These are phyloP conservation scores for Salmo trutta DNA, from an alignment of 2,797 vertebrate species.

Conservation along the genomic window DNA sequence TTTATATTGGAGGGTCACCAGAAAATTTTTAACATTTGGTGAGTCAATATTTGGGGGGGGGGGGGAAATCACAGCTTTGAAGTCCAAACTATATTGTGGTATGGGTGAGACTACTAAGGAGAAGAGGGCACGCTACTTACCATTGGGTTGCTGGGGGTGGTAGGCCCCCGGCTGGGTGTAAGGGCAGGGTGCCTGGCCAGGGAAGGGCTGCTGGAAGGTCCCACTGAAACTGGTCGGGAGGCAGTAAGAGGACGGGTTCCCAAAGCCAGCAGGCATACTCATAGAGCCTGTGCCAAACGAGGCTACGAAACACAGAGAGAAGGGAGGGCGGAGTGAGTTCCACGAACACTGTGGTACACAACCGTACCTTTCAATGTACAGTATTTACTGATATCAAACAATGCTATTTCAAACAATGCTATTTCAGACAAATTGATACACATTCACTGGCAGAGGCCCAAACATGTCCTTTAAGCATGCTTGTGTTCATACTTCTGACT, in stretches of 20 bases:
- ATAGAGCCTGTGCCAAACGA: constrained; percentile 93
- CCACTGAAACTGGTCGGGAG: constrained; percentile 98
- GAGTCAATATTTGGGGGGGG: too few species aligned
- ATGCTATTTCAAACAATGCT: too few species aligned
- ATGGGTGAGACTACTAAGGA: not conserved
- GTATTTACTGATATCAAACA: too few species aligned
- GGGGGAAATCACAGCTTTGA: too few species aligned
- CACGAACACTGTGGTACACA: constrained; percentile 19
- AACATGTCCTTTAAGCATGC: too few species aligned
- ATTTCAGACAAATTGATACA: too few species aligned
- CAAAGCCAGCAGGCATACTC: constrained; percentile 98
- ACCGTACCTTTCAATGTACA: too few species aligned
- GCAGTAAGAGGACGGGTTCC: constrained; percentile 89
- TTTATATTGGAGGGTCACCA: too few species aligned
- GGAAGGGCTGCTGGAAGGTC: constrained; percentile 93
- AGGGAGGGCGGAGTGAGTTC: not conserved
- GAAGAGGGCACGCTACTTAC: constrained; percentile 78
- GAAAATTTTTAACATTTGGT: too few species aligned
- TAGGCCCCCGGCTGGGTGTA: constrained; percentile 90
- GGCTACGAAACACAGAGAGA: constrained; percentile 64
- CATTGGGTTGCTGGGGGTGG: constrained; percentile 90
- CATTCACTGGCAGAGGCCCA: too few species aligned
- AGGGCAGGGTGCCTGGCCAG: constrained; percentile 86
- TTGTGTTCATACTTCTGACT: too few species aligned
- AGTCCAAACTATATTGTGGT: not conserved